Conservation (phyloP, 2,113 vertebrate genomes). For the Ornithorhynchus anatinus region DNA sequence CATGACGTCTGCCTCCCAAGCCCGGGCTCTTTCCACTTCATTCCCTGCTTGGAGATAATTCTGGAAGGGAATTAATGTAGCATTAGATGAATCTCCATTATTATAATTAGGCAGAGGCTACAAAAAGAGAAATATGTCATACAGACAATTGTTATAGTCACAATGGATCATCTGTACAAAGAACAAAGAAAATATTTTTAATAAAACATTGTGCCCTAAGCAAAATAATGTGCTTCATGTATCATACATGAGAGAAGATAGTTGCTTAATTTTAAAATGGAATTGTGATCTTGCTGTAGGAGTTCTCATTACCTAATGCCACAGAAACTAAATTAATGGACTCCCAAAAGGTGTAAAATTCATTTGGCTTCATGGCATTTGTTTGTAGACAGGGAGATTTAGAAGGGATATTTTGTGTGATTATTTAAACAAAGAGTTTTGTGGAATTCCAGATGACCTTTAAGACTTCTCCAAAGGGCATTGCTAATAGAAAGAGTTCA, state of each 20-base stretch:
- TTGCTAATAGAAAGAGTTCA: background rate
- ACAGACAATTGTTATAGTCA: conserved; percentile 47
- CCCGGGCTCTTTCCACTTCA: too few species aligned
- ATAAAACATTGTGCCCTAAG: conserved; percentile 67
- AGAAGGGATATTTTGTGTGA: conserved; percentile 36
- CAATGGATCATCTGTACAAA: conserved; percentile 49
- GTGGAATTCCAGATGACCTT: conserved; percentile 45
- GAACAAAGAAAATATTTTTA: conserved; percentile 70
- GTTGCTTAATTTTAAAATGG: conserved; percentile 49
- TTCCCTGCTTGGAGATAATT: conserved; percentile 34
- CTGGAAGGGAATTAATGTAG: conserved; percentile 49
- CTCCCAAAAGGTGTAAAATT: conserved; percentile 52
- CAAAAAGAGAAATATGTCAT: conserved; percentile 46
- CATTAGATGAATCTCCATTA: conserved; percentile 51
- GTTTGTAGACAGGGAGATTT: conserved; percentile 54
- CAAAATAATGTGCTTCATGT: conserved; percentile 57
- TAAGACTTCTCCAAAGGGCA: conserved; percentile 24
- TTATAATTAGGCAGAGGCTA: conserved; percentile 59
- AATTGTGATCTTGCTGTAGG: conserved; percentile 63
- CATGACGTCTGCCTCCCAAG: too few species aligned
- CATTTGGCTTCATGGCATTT: conserved; percentile 46
- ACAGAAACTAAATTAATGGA: conserved; percentile 59
- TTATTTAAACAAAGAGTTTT: conserved; percentile 55
- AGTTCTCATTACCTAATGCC: conserved; percentile 48
- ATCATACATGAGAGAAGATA: conserved; percentile 57